phyloP scores from a whole-genome alignment of 2,113 vertebrate genomes.

The Syrmaticus mikado region DNA sequence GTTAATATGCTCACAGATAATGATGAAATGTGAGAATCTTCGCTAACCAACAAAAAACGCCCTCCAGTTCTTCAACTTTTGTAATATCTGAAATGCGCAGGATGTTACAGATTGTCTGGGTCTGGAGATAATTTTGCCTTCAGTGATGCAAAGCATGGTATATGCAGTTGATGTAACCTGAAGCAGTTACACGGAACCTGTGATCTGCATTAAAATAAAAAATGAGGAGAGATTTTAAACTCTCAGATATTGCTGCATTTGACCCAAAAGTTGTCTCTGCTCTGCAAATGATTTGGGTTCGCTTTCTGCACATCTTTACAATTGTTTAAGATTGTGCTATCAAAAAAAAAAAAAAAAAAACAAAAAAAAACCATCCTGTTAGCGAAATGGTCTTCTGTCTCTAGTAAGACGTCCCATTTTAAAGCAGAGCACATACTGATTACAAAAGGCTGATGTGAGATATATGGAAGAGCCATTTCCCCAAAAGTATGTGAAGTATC shows the following conservation, averaged over 20 bases:
- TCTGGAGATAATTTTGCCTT: not conserved
- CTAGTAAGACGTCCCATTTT: not conserved
- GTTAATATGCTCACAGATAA: not conserved
- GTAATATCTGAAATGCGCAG: not conserved
- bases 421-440: not conserved
- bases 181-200: not conserved
- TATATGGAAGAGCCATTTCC: not conserved
- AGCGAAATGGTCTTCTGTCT: not conserved
- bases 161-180: not conserved
- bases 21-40: not conserved
- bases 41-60: not conserved
- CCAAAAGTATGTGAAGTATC: not conserved
- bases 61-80: not conserved
- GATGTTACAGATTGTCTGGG: not conserved
- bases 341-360: not conserved
- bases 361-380: no score
- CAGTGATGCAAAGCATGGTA: not conserved
- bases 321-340: not conserved
- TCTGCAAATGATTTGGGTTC: not conserved
- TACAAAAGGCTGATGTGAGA: not conserved
- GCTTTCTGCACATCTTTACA: not conserved
- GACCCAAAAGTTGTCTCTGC: not conserved
- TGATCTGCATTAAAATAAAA: not conserved
- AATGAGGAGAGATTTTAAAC: not conserved
- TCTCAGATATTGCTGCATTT: not conserved